Base-by-base conservation (phyloP, 2,888 invertebrate species). In the Eupithecia abbreviata region DNA sequence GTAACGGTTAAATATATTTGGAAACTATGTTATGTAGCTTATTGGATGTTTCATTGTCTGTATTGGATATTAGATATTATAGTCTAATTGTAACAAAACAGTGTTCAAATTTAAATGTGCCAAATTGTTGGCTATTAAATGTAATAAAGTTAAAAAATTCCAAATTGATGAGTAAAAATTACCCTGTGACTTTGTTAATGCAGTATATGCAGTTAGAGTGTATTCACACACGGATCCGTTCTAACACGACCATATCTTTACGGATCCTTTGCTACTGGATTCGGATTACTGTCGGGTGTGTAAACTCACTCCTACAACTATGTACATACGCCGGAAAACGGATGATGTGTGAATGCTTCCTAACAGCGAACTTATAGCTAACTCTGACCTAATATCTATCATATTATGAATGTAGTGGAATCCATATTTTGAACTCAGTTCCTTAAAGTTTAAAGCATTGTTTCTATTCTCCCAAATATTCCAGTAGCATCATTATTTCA, bases 41-140 rank as follows among this genome's bases (percentile, higher is more conserved):
- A 69, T 73, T 66, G 65, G 55, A 66, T 71, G 62, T 72, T 72
- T 72, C n/a, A 49, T 77, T 77, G 68, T 68, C 77, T 79, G 72
- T 74, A 77, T 79, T 77, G 77, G 74, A 77, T 75, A 72, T 55
- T 77, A 71, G 73, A 77, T 75, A 73, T 45, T 77, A 72, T 77
- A 74, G 70, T 76, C 76, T 76, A 74, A 76, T 67, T 51, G 68
- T 76, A 74, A 81, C 79, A 80, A 80, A 81, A 83, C 87, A 87
- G 92, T 92, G 92, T 92, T 92, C 91, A 92, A 85, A 84, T 81
- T 83, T 80, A 85, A 82, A 90, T 78, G 92, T 93, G 93, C 93
- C 93, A 93, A 93, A 90, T 81, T 81, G 84, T 87, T 90, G 91
- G 92, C 90, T 84, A 82, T 84, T 82, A 55, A 67, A 51, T 76